Evolutionary conservation across 1,140 invertebrate species (phyloP), one percentile per base, ranked within the genome.

Genomic region (Bradynema listronoti): DNA sequence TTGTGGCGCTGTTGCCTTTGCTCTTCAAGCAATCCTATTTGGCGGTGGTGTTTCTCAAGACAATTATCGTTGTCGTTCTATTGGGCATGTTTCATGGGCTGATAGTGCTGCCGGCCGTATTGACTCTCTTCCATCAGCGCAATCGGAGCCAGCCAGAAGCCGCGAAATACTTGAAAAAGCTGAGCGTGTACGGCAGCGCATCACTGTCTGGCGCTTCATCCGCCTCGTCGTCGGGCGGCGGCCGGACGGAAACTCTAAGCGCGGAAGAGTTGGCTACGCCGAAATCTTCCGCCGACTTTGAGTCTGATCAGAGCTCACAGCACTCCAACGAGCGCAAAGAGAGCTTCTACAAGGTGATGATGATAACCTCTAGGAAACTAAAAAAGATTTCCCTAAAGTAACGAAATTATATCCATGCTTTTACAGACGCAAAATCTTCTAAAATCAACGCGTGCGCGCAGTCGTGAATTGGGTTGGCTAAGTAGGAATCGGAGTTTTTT

Each of bases 11-110:
- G 2, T 51, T 64, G 14, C 72, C 72, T 9, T 58, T 74, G 7
- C 72, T 74, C 9, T 66, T 74, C 51, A 74, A 74, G 46, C 72
- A 74, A 36, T 77, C 72, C 22, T 74, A 74, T 60, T 51, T 74
- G 46, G 72, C 72, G 3, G 41, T 74, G 36, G 72, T 74, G 16
- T 74, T 74, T 50, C 56, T 74, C 3, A 74, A 74, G 39, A 74
- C 72, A 14, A 78, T 74, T 50, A 56, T 72, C 9, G 61, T 74
- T 16, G 76, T 74, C 24, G 77, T 78, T 6, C 36, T 72, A 14
- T 56, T 74, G 6, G 72, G 72, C 19, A 74, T 74, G 71, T 78
- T 74, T 49, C 72, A 74, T 47, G 72, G 72, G 6, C 54, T 74
- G 14, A 58, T 74, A 29, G 36, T 74, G 9, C 52, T 74, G 25